phyloP scores from a whole-genome alignment of 64 coral and sea anemone species.

The Cladopsammia gracilis region DNA sequence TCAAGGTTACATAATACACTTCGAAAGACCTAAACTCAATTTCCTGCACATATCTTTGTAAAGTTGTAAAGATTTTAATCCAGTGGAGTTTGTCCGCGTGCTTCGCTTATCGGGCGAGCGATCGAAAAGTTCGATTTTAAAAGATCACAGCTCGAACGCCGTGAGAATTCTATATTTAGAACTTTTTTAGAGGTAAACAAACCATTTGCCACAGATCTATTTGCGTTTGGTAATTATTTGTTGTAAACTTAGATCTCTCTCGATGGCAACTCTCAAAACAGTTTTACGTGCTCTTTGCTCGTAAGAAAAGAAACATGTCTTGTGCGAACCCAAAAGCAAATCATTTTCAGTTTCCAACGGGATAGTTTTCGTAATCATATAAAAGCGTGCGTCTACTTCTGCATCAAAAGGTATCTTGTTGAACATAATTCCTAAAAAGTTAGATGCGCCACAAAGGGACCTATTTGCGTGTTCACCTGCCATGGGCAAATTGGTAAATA shows the following conservation, averaged over 20 bases:
- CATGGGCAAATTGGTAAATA: conserved; percentile 43
- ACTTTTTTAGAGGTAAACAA: too few relatives aligned
- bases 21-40: too few relatives aligned
- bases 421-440: too few relatives aligned
- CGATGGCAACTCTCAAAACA: conserved; percentile 22
- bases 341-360: conserved; percentile 26
- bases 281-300: conserved; percentile 27
- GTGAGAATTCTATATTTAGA: too few relatives aligned
- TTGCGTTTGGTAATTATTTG: conserved; percentile 28
- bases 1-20: too few relatives aligned
- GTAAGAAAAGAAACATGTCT: conserved; percentile 19
- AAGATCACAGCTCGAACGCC: neutral
- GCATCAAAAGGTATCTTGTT: too few relatives aligned
- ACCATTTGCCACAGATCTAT: neutral
- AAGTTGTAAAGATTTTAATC: too few relatives aligned
- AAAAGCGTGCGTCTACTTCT: too few relatives aligned
- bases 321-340: conserved; percentile 41
- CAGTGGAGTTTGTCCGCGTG: too few relatives aligned
- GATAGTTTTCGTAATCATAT: conserved; percentile 29
- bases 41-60: too few relatives aligned
- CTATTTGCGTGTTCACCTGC: conserved; percentile 33
- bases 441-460: too few relatives aligned
- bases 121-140: conserved; percentile 8
- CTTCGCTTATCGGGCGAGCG: conserved; percentile 33
- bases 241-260: conserved; percentile 27